A percentile compares a stretch with the other conserved stretches of the same genome.
Conservation (phyloP, 2,113 vertebrate species). For the Gymnogyps californianus region DNA sequence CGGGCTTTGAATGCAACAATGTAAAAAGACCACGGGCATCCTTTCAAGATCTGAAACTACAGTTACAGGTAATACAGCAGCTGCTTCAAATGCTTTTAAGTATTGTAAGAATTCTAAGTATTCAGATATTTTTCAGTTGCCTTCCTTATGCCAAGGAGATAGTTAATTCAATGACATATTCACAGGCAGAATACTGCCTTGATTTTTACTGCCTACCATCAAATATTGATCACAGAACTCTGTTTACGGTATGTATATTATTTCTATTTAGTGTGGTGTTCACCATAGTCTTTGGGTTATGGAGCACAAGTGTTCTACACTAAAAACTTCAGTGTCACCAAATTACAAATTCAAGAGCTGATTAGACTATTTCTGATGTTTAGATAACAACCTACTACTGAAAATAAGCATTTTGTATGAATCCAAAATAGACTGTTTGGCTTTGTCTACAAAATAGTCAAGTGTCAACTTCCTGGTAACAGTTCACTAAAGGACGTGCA, state of each 20-base stretch:
- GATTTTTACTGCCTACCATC: neutral
- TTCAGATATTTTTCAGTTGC: neutral
- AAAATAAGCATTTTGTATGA: neutral
- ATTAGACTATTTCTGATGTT: neutral
- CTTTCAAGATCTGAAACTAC: neutral
- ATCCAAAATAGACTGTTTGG: neutral
- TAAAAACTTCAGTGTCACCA: neutral
- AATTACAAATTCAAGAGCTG: neutral
- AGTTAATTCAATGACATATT: neutral
- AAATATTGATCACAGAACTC: neutral
- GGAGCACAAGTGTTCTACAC: neutral
- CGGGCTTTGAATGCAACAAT: fast-evolving
- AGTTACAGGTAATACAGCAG: neutral
- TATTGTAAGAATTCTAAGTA: neutral
- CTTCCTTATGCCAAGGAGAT: neutral
- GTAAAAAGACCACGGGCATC: fast-evolving
- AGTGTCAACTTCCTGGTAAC: neutral
- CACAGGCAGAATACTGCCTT: neutral
- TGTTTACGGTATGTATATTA: neutral
- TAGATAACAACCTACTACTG: neutral
- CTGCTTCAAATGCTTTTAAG: neutral
- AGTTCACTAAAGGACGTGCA: neutral
- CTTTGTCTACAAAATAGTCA: neutral
- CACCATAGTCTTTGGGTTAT: neutral
- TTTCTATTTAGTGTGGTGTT: neutral